A percentile compares a stretch with the other conserved stretches of the same genome.
phyloP scores from a whole-genome alignment of 2,797 vertebrate species.

The Sebastes nivosus region DNA sequence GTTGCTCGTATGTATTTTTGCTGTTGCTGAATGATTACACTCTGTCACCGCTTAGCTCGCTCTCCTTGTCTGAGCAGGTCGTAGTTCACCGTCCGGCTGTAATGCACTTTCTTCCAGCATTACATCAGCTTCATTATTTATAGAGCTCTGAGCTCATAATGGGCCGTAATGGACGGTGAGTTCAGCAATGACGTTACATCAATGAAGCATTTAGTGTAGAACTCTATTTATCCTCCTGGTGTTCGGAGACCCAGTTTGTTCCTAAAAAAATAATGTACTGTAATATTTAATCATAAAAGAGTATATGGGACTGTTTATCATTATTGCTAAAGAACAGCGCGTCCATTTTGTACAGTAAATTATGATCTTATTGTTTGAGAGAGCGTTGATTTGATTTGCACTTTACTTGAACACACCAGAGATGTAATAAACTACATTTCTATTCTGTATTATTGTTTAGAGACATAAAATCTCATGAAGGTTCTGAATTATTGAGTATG shows the following conservation, averaged over 20 bases:
- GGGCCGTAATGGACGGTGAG: slow-evolving; percentile 22
- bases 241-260: slow-evolving; percentile 37
- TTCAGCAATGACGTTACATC: slow-evolving; percentile 26
- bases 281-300: slow-evolving; percentile 28
- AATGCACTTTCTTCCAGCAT: slow-evolving; percentile 24
- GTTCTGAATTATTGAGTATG: slow-evolving; percentile 14
- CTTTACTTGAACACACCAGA: slow-evolving; percentile 60
- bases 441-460: slow-evolving; percentile 56
- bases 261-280: slow-evolving; percentile 18
- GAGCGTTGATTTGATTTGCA: slow-evolving; percentile 65
- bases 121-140: slow-evolving; percentile 32
- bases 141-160: slow-evolving; percentile 32
- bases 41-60: slow-evolving; percentile 17
- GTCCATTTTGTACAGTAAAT: slow-evolving; percentile 59
- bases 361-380: slow-evolving; percentile 53
- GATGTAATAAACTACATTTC: slow-evolving; percentile 53
- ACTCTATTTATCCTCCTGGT: slow-evolving; percentile 29
- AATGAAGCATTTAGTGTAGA: slow-evolving; percentile 24
- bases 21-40: slow-evolving; percentile 53
- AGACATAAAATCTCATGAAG: slow-evolving; percentile 21
- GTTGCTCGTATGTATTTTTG: slow-evolving; percentile 66
- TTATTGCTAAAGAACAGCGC: slow-evolving; percentile 20
- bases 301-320: slow-evolving; percentile 22
- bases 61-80: slow-evolving; percentile 18
- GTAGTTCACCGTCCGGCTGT: slow-evolving; percentile 20